Base-by-base conservation (phyloP, 92 coral and sea anemone genomes). In the Muricea muricata region DNA sequence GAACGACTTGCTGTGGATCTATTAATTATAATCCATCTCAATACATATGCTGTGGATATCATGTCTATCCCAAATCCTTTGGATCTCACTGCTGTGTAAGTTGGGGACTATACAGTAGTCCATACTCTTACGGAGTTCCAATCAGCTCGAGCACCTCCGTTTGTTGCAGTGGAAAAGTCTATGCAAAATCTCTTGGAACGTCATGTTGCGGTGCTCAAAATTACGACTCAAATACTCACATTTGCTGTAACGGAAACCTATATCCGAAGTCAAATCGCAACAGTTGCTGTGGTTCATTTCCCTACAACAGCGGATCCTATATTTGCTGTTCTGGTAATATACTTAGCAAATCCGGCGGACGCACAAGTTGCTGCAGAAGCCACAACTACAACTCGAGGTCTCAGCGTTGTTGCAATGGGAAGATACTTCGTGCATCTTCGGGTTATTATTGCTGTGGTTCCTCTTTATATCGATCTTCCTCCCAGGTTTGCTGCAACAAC, bases 381-480 rank as follows among this genome's bases (percentile, higher is more conserved):
- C 3, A 45, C 7, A 45, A 75, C 34, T 25, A 34, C 46, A 75
- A 55, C 34, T 67, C 81, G 2, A 45, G n/a, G 50, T 50, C 20
- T 28, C 34, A 54, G 25, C 29, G 68, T 33, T 61, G 68, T 29
- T 61, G 68, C 68, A 61, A 20, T 24, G 68, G 68, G 1, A 61
- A 61, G 68, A 3, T 61, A 35, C 68, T 25, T 3, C 25, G 68
- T 61, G 33, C 33, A 8, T 61, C 68, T 25, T 14, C 65, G 23
- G 57, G 65, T 21, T 32, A 23, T 17, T 75, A 52, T 30, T 75
- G 81, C 81, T 75, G 81, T 54, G 81, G 81, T 50, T 75, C 81
- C 34, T 75, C 81, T 12, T 33, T 52, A 9, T 75, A 75, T 75
- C 65, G 57, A 6, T 46, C 65, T 30, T 48, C 65, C 34, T 45